Conservation (phyloP, 1,140 invertebrate species). For the Hypothenemus hampei region DNA sequence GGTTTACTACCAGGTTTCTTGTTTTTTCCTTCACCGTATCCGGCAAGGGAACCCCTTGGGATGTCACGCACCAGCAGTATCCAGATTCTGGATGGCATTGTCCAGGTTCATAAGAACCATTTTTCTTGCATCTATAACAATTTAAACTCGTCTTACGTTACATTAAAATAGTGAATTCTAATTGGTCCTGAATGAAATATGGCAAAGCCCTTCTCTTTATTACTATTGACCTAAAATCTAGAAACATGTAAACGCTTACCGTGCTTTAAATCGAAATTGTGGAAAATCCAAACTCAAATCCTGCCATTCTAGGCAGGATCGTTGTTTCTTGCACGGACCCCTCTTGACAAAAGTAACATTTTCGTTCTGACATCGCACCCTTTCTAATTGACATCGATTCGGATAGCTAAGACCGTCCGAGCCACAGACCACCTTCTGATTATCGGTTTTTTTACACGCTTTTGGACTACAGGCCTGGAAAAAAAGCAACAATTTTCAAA, state of each 20-base stretch:
- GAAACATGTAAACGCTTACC: neutral
- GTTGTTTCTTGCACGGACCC: conserved; percentile 57
- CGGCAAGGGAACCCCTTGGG: conserved; percentile 68
- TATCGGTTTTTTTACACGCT: conserved; percentile 36
- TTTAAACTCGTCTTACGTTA: neutral
- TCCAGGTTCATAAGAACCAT: conserved; percentile 76
- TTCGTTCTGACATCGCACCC: conserved; percentile 63
- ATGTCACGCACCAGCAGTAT: conserved; percentile 80
- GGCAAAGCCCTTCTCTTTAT: too few relatives aligned
- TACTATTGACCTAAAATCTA: neutral
- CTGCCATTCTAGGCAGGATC: conserved; percentile 34
- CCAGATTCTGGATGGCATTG: conserved; percentile 76
- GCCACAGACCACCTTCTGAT: conserved; percentile 63
- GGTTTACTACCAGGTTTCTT: conserved; percentile 54
- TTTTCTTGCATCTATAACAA: conserved; percentile 58
- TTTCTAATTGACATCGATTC: conserved; percentile 68
- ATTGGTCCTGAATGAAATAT: neutral
- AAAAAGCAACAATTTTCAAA: neutral
- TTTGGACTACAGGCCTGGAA: conserved; percentile 36
- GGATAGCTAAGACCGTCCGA: conserved; percentile 75
- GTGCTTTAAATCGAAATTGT: conserved; percentile 15
- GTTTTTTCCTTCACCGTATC: conserved; percentile 61
- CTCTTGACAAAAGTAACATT: conserved; percentile 64
- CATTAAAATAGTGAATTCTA: neutral
- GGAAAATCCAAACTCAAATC: conserved; percentile 15